These are phyloP conservation scores for Aythya fuligula DNA, from an alignment of 2,797 vertebrate species.

Conservation along the genomic window DNA sequence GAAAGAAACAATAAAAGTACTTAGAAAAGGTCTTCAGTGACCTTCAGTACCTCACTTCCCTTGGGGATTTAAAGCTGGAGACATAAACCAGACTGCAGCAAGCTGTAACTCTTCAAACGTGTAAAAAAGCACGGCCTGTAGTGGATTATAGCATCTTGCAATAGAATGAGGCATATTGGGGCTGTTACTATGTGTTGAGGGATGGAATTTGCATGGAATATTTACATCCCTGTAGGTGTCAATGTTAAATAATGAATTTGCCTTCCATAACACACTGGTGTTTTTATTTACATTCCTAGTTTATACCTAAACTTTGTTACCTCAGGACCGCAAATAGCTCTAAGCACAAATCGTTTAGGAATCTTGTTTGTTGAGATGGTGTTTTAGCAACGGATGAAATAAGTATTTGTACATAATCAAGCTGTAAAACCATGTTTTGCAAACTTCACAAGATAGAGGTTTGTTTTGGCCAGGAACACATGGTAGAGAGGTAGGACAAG, in stretches of 20 bases:
- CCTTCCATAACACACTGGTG: neutral
- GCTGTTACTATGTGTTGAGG: neutral
- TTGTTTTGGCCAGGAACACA: neutral
- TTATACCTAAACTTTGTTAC: neutral
- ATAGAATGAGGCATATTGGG: neutral
- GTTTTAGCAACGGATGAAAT: constrained; percentile 5
- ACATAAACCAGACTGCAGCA: neutral
- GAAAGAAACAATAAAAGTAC: neutral
- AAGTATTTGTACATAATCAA: neutral
- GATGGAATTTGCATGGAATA: rapidly evolving
- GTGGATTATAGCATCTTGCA: neutral
- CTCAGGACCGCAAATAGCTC: neutral
- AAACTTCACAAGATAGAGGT: neutral
- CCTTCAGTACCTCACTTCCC: neutral
- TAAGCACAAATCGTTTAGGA: neutral
- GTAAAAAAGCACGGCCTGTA: neutral
- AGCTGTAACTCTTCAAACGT: neutral
- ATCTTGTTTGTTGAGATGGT: neutral
- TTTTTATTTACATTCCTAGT: rapidly evolving
- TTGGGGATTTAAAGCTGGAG: neutral
- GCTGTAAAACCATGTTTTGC: neutral
- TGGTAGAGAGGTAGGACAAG: neutral
- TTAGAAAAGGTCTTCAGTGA: neutral
- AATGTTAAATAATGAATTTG: neutral
- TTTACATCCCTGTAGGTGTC: neutral